phyloP scores from a whole-genome alignment of 2,797 vertebrate genomes.

The Yasuhikotakia modesta region DNA sequence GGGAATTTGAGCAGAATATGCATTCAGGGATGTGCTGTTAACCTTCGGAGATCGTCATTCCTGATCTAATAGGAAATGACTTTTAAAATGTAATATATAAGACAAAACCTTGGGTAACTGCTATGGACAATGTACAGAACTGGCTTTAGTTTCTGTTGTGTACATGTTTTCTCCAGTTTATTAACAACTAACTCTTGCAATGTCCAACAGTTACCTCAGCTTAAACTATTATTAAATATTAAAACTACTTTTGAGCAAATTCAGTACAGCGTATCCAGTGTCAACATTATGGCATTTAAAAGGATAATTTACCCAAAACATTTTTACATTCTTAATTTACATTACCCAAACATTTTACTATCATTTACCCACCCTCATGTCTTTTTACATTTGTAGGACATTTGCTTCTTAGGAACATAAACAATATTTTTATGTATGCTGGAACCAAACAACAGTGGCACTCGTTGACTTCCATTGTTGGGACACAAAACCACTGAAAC shows the following conservation, averaged over 20 bases:
- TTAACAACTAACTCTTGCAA: not conserved
- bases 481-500: too few relatives aligned
- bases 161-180: not conserved
- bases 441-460: too few relatives aligned
- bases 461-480: too few relatives aligned
- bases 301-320: too few relatives aligned
- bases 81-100: slow-evolving; percentile 12
- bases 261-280: not conserved
- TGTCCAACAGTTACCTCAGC: too few relatives aligned
- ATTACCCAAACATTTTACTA: too few relatives aligned
- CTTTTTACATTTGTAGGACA: too few relatives aligned
- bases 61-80: slow-evolving; percentile 19
- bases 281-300: not conserved
- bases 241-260: slow-evolving; percentile 7
- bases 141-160: not conserved
- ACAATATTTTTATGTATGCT: too few relatives aligned
- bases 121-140: slow-evolving; percentile 5
- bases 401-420: too few relatives aligned
- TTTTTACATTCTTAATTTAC: too few relatives aligned
- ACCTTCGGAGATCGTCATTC: not conserved
- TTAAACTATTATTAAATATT: slow-evolving; percentile 25
- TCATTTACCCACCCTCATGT: too few relatives aligned
- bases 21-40: slow-evolving; percentile 38
- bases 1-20: slow-evolving; percentile 42
- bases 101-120: slow-evolving; percentile 9